Conservation (phyloP, 2,888 invertebrate genomes). For the Tetrapedia diversipes region DNA sequence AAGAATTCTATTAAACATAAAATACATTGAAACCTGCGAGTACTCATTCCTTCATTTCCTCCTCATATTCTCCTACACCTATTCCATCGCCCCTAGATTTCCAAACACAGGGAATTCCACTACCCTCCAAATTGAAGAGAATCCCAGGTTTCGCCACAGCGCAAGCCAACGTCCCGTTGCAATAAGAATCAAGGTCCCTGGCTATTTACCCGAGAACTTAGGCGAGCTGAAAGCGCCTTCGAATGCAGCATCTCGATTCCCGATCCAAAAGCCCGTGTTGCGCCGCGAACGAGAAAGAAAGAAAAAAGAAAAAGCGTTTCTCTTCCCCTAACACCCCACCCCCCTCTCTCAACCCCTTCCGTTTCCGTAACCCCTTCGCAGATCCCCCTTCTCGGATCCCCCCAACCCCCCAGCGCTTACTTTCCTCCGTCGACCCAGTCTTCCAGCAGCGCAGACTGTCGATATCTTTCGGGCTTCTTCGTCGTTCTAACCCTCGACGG, state of each 20-base stretch:
- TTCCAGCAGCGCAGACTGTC: conserved; percentile 57
- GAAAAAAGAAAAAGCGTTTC: conserved; percentile 38
- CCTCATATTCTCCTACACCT: no score
- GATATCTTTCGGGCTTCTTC: conserved; percentile 60
- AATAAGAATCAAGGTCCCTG: conserved; percentile 45
- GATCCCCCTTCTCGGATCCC: conserved; percentile 15
- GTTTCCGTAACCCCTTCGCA: background rate
- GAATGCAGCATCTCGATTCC: conserved; percentile 48
- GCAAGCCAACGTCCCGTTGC: conserved; percentile 28
- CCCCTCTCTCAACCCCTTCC: background rate
- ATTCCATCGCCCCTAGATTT: no score
- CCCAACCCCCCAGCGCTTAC: no score
- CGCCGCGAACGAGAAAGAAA: conserved; percentile 34
- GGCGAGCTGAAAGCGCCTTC: conserved; percentile 51
- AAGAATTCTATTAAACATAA: no score
- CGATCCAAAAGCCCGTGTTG: conserved; percentile 51
- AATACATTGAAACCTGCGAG: no score
- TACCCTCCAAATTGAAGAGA: background rate
- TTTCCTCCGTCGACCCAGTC: conserved; percentile 29
- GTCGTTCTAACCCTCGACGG: conserved; percentile 46
- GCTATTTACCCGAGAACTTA: conserved; percentile 57
- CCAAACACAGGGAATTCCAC: no score
- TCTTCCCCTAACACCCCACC: conserved; percentile 14
- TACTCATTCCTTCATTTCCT: no score
- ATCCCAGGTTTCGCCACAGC: background rate